Base-by-base conservation (phyloP, 2,888 invertebrate genomes). In the Chrysina gloriosa region DNA sequence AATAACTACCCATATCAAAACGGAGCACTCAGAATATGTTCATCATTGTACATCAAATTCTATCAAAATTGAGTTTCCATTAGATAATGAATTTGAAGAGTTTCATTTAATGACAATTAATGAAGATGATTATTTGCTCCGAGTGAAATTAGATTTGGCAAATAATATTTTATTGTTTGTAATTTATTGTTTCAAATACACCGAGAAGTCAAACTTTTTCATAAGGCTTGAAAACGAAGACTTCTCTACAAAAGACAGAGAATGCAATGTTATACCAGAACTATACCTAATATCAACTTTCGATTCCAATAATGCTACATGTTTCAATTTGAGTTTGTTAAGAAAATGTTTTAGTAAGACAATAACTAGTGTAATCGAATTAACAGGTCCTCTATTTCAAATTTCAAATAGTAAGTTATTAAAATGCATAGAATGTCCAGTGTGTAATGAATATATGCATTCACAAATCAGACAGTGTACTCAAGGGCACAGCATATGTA, bases 391-490 rank as follows among this genome's bases (percentile, higher is more conserved):
- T 16, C 16, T n/a, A 27, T 42, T 61, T 27, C 3, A 42, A 29
- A 29, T 61, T 16, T 25, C 36, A 27, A 61, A 61, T n/a, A 45
- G 11, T 42, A 61, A 42, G 29, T 27, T 61, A 16, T 42, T 61
- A 9, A 61, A 61, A 39, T 39, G 21, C 3, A 42, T 61, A 29
- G 42, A 61, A 27, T 61, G 58, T 61, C 58, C 58, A 19, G 58
- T 61, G 4, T 61, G 58, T 27, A 61, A 61, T 9, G 58, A 61
- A 45, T 61, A 61, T 25, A 61, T 61, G 58, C 42, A 39, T 61
- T 11, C 29, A 27, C 58, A 61, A 14, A 61, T 61, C 7, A 42
- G 27, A 9, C 58, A 61, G 14, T 61, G 58, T 19, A 42, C 14
- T 29, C 42, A 61, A 29, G 58, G 58, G 4, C 58, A 61, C 19